These are phyloP conservation scores for Aleiodes sp. DNA, from an alignment of 1,140 invertebrate species.

Conservation along the genomic window DNA sequence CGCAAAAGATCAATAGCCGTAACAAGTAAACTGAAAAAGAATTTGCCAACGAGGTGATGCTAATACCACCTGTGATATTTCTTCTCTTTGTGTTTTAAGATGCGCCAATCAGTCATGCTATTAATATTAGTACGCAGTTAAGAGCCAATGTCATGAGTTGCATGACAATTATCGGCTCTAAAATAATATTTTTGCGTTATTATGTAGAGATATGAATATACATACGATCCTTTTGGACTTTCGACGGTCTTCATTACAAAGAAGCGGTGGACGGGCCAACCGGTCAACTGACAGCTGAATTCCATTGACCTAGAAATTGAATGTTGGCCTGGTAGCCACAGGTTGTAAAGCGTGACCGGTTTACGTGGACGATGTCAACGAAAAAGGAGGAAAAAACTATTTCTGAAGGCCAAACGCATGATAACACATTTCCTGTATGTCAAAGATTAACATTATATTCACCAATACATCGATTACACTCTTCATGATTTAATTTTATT, in stretches of 20 bases:
- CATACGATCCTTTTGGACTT: conserved; percentile 15
- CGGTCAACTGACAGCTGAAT: conserved; percentile 51
- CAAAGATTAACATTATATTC: neutral
- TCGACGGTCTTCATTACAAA: conserved; percentile 20
- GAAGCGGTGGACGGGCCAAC: conserved; percentile 39
- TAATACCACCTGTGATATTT: neutral
- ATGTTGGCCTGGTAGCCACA: conserved; percentile 44
- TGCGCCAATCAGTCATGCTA: neutral
- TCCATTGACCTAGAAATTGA: conserved; percentile 60
- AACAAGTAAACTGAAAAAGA: neutral
- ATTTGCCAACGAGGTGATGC: neutral
- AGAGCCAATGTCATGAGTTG: neutral
- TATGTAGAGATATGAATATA: too few relatives aligned
- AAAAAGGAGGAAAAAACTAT: conserved; percentile 23
- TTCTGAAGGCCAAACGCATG: neutral
- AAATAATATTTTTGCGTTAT: too few relatives aligned
- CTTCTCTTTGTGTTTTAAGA: neutral
- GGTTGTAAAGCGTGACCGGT: conserved; percentile 47
- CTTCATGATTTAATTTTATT: too few relatives aligned
- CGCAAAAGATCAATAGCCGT: neutral
- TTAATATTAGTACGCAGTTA: neutral
- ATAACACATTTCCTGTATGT: neutral
- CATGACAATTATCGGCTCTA: neutral
- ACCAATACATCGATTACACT: neutral
- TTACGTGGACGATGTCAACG: neutral